Evolutionary conservation across 2,797 vertebrate genomes (phyloP).

Genomic region (Parauchenoglanis ngamensis): DNA sequence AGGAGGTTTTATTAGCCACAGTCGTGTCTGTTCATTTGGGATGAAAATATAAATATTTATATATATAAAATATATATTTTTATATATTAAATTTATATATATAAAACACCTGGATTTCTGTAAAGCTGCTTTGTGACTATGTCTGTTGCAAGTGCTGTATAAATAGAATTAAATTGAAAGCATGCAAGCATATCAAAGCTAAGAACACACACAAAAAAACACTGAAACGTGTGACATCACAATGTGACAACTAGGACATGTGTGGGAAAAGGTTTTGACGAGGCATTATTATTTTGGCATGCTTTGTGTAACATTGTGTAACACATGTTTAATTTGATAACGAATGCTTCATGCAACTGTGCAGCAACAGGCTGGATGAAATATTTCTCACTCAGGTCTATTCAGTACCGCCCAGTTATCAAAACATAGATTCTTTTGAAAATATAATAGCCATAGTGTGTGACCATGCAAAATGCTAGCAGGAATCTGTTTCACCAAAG

Average conservation of each 20-base stretch:
- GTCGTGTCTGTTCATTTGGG: neutral
- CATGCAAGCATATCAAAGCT: neutral
- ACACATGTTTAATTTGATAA: neutral
- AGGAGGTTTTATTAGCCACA: neutral
- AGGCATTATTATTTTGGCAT: neutral
- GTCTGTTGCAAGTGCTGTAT: neutral
- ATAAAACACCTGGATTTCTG: neutral
- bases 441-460: neutral
- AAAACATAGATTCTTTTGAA: neutral
- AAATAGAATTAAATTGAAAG: neutral
- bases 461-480: neutral
- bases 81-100: too few relatives aligned
- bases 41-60: neutral
- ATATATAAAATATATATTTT: too few relatives aligned
- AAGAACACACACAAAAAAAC: neutral
- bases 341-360: neutral
- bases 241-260: neutral
- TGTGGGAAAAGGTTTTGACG: neutral
- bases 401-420: neutral
- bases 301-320: neutral
- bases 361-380: neutral
- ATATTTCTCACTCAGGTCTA: neutral
- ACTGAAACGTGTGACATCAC: neutral
- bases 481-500: slow-evolving; percentile 2
- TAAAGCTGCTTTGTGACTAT: neutral